Evolutionary conservation across 1,140 invertebrate species (phyloP).

Genomic region (Drepana arcuata): DNA sequence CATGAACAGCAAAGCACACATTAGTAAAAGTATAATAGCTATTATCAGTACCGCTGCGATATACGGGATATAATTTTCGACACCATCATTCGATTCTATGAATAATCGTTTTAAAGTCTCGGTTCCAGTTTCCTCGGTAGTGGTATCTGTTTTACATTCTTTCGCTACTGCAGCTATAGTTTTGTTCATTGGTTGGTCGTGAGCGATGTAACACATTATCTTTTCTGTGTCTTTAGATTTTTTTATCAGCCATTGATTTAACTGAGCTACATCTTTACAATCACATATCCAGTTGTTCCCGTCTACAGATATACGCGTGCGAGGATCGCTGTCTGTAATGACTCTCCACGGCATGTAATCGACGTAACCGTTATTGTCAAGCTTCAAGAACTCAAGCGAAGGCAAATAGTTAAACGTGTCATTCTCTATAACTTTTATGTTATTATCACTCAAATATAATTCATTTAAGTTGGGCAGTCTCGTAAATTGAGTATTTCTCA

Average conservation of each 20-base stretch:
- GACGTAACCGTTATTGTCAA: slow-evolving; percentile 85
- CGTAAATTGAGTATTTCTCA: slow-evolving; percentile 86
- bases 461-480: slow-evolving; percentile 81
- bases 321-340: slow-evolving; percentile 70
- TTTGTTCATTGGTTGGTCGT: slow-evolving; percentile 61
- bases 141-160: slow-evolving; percentile 63
- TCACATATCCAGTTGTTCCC: slow-evolving; percentile 84
- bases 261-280: slow-evolving; percentile 76
- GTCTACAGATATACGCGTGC: slow-evolving; percentile 75
- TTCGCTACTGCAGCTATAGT: slow-evolving; percentile 60
- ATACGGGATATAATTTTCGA: slow-evolving; percentile 82
- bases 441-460: slow-evolving; percentile 86
- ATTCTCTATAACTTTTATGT: slow-evolving; percentile 81
- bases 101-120: slow-evolving; percentile 71
- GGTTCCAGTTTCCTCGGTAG: slow-evolving; percentile 62
- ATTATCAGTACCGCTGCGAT: slow-evolving; percentile 84
- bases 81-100: slow-evolving; percentile 65
- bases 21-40: slow-evolving; percentile 81
- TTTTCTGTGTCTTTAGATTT: slow-evolving; percentile 66
- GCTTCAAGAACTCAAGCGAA: slow-evolving; percentile 81
- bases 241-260: slow-evolving; percentile 76
- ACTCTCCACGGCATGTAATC: slow-evolving; percentile 84
- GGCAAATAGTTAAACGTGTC: slow-evolving; percentile 82
- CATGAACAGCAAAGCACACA: slow-evolving; percentile 84
- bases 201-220: slow-evolving; percentile 64